Evolutionary conservation across 2,113 vertebrate genomes (phyloP).

Genomic region (Otolemur garnettii): DNA sequence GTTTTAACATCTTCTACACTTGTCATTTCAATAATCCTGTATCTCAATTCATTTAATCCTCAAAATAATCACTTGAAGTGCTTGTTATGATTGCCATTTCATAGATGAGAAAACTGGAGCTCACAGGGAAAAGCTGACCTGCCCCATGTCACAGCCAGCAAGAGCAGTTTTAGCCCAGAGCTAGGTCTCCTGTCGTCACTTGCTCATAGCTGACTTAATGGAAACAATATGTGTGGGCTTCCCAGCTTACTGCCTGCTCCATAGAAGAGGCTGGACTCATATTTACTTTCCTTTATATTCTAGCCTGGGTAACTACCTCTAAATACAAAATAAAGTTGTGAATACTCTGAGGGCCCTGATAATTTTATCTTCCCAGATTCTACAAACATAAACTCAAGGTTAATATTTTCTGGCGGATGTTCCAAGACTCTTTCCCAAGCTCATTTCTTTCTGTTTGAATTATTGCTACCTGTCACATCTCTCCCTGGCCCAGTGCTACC

Average conservation of each 20-base stretch:
- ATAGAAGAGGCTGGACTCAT: not conserved
- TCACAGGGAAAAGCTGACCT: not conserved
- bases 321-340: conserved; percentile 4
- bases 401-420: not conserved
- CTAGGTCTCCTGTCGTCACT: not conserved
- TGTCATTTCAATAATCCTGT: not conserved
- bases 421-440: not conserved
- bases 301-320: not conserved
- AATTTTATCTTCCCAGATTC: not conserved
- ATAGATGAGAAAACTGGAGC: not conserved
- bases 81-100: not conserved
- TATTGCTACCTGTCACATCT: not conserved
- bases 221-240: not conserved
- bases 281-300: not conserved
- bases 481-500: not conserved
- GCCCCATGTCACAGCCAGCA: not conserved
- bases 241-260: not conserved
- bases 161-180: not conserved
- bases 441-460: not conserved
- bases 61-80: conserved; percentile 36
- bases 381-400: not conserved
- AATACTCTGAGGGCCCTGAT: not conserved
- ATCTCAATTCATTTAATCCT: not conserved
- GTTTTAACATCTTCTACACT: not conserved
- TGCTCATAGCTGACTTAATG: not conserved